phyloP scores from a whole-genome alignment of 2,797 vertebrate genomes.

The Cirrhinus molitorella region DNA sequence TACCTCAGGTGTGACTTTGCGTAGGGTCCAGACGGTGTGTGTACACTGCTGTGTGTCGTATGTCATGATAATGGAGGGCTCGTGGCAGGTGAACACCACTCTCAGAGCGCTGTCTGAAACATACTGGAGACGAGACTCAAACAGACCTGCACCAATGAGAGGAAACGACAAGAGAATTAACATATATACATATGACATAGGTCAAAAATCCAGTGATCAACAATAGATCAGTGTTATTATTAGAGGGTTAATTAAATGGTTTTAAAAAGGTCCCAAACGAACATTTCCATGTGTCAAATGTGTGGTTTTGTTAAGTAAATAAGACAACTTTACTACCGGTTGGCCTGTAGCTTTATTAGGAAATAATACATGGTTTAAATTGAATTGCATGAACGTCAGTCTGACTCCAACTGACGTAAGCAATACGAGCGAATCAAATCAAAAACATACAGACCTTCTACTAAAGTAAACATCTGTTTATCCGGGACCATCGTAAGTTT shows the following conservation, averaged over 20 bases:
- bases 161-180: not conserved
- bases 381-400: not conserved
- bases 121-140: constrained; percentile 89
- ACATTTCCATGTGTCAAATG: not conserved
- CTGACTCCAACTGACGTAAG: not conserved
- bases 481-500: not conserved
- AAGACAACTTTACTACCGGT: not conserved
- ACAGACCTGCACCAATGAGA: constrained; percentile 75
- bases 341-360: not conserved
- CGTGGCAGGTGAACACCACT: constrained; percentile 88
- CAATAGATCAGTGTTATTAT: not conserved
- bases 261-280: not conserved
- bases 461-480: not conserved
- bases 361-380: constrained; percentile 10
- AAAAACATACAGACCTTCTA: not conserved
- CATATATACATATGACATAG: not conserved
- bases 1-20: constrained; percentile 92
- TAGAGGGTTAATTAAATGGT: not conserved
- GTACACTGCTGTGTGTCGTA: constrained; percentile 89
- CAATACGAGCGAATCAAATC: not conserved
- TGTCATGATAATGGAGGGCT: constrained; percentile 92
- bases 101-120: constrained; percentile 86
- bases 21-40: constrained; percentile 91
- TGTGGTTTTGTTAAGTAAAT: not conserved
- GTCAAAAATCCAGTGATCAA: not conserved